Evolutionary conservation across 2,113 vertebrate species (phyloP), one percentile per base, ranked within the genome.

Genomic region (Rafetus swinhoei): DNA sequence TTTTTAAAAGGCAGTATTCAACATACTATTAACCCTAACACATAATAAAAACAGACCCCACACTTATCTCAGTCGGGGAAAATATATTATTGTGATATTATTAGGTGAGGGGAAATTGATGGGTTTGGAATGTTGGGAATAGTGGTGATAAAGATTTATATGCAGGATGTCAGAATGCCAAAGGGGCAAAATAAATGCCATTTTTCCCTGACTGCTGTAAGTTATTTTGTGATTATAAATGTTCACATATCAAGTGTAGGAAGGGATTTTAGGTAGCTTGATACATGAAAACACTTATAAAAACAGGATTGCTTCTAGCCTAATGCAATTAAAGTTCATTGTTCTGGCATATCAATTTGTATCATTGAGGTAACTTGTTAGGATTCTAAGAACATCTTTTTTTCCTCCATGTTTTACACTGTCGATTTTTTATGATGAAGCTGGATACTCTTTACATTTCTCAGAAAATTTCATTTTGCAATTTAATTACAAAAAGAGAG

Each of bases 321-420:
- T 91, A 56, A 85, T 90, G 87, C 81, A 19, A 54, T 86, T 96
- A 88, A 97, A 90, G 19, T 89, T 87, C 80, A 18, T 50, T 87
- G 7, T 65, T 82, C 79, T 29, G n/a, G n/a, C 53, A 9, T 83
- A 76, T 91, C 0, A 10, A 84, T 86, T 94, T 53, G 25, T 92
- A 4, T 82, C 50, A 65, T 21, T 45, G 39, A 85, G 89, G 29
- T 10, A 79, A 39, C 10, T 45, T 45, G n/a, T 35, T 74, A 24
- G 21, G 21, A 76, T 25, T 76, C 35, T 74, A 74, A 74, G 39
- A 76, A 55, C 45, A 45, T 45, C 45, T 45, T 50, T 1, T 22
- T 92, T 90, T 89, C 52, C 24, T 83, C 32, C 84, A 16, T 12
- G 7, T 83, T 95, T 88, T 93, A 16, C 55, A 82, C 53, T 6